Evolutionary conservation across 2,888 invertebrate species (phyloP).

Genomic region (Pristionchus japonicus): DNA sequence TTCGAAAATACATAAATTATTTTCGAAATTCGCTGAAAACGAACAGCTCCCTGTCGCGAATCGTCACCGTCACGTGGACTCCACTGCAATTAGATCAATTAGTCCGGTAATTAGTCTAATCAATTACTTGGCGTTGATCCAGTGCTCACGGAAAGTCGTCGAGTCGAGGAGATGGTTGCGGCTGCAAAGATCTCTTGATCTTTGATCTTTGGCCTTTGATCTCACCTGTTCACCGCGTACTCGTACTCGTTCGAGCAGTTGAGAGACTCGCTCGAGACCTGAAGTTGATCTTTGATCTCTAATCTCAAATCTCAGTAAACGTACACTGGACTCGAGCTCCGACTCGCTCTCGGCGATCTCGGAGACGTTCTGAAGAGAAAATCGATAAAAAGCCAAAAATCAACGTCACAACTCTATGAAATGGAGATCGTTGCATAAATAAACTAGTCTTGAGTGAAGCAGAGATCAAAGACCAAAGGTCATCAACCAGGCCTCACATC

Average conservation of each 20-base stretch:
- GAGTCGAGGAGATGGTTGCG: not conserved
- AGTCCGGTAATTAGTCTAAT: not conserved
- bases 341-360: conserved; percentile 24
- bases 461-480: too few species aligned
- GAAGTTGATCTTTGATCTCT: not conserved
- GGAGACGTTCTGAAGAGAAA: conserved; percentile 8
- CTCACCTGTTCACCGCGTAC: not conserved
- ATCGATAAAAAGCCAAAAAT: too few species aligned
- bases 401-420: too few species aligned
- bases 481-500: not conserved
- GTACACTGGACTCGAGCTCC: not conserved
- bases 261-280: not conserved
- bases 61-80: conserved; percentile 14
- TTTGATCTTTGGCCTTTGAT: conserved; percentile 26
- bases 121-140: not conserved
- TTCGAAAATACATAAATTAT: not conserved
- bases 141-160: conserved; percentile 31
- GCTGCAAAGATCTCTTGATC: not conserved
- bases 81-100: not conserved
- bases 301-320: not conserved
- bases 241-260: conserved; percentile 22
- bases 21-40: not conserved
- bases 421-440: too few species aligned
- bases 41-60: conserved; percentile 11
- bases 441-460: too few species aligned